Base-by-base conservation (phyloP, 2,797 vertebrate genomes). In the Tauraco hartlaubi region DNA sequence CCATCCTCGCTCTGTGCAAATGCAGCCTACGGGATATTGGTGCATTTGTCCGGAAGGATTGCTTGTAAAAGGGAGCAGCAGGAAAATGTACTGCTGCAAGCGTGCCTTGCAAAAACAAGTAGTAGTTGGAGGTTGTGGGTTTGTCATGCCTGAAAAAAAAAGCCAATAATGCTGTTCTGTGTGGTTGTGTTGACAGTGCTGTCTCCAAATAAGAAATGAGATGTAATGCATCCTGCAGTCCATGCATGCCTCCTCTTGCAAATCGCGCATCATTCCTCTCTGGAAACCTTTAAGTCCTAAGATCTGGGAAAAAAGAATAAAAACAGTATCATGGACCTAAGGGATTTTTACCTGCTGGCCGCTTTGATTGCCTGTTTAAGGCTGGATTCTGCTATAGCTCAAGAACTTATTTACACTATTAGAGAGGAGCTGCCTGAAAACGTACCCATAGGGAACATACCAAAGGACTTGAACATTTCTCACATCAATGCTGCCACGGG, bases 401-500 rank as follows among this genome's bases (percentile, higher is more conserved):
- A 99, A 98, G 99, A 99, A 98, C 98, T 99, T 91, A 99, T 99
- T 98, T 99, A 99, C 97, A 99, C 99, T 91, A 99, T 99, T 97
- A 98, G 99, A 97, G 99, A 99, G 98, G 99, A 99, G 97, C 97
- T 99, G 98, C 99, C 99, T 97, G 99, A 99, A 98, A 99, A 99
- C 84, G 98, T 99, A 96, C 99, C 99, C 95, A 99, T 99, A 98
- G 99, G 99, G 98, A 99, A 99, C 98, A 99, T 99, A 99, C 99
- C 99, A 99, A 99, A 99, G 98, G 99, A 99, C 98, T 98, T 99
- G 97, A 99, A 99, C 98, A 99, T 99, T 98, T 99, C 99, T 96
- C 99, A 99, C 96, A 99, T 99, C 94, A 99, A 99, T 97, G 98
- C 99, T 98, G 99, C 99, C 98, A 99, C 99, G 4, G 99, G 99